Evolutionary conservation across 2,888 invertebrate genomes (phyloP).

Genomic region (Rhynchonema sp.): DNA sequence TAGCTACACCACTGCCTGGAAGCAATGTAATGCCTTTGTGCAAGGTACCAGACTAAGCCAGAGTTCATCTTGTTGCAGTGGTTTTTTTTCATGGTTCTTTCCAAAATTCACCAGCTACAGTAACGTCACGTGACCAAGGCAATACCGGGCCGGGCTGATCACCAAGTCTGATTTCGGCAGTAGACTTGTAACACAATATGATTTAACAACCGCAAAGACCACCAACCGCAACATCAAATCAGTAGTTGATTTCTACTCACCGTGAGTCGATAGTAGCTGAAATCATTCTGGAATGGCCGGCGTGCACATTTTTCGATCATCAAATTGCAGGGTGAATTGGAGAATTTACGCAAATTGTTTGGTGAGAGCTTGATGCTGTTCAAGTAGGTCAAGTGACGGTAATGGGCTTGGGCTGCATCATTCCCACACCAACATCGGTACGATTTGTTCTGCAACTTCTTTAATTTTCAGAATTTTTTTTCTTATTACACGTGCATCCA

Average conservation of each 20-base stretch:
- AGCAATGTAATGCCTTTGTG: no score
- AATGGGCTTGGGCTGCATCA: conserved; percentile 67
- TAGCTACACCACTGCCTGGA: no score
- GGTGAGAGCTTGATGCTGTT: conserved; percentile 75
- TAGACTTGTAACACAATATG: no score
- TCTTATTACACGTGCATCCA: no score
- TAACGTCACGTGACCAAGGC: no score
- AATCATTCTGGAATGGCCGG: conserved; percentile 88
- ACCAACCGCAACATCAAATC: not conserved
- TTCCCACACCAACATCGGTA: conserved; percentile 60
- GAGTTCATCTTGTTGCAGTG: no score
- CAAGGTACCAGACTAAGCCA: no score
- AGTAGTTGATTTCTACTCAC: conserved; percentile 29
- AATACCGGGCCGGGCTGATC: no score
- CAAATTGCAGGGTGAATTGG: conserved; percentile 82
- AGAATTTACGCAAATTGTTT: conserved; percentile 82
- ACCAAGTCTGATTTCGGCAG: no score
- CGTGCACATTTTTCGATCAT: conserved; percentile 86
- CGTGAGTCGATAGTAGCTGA: conserved; percentile 76
- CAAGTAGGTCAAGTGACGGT: conserved; percentile 73
- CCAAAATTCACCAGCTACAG: no score
- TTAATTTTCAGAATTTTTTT: not conserved
- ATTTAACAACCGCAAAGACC: no score
- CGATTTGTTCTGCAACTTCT: conserved; percentile 45
- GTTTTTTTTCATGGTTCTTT: no score